Base-by-base conservation (phyloP, 1,140 invertebrate species). In the Goniozus legneri region DNA sequence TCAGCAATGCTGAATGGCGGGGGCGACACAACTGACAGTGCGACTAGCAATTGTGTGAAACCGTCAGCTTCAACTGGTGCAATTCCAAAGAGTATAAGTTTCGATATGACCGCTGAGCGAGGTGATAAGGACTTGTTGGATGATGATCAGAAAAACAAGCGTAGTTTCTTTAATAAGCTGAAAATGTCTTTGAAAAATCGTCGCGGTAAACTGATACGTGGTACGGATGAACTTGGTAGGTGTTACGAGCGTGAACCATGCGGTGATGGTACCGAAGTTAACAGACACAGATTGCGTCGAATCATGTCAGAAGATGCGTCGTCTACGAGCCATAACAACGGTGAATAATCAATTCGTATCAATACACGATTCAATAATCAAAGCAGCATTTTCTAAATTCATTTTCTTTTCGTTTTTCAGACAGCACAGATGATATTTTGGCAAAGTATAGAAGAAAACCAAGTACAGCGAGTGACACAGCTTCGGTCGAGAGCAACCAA, bases 391-490 rank as follows among this genome's bases (percentile, higher is more conserved):
- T 2, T 15, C 13, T 16, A 45, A 12, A 22, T 40, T 42, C 16
- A 42, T 51, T 35, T 45, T 57, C 45, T 53, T 34, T 22, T 42
- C 30, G 3, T 15, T 35, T 75, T 69, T 36, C 54, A 82, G 91
- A 92, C 71, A 84, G 83, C 30, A 84, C 88, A 10, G 94, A 97
- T 65, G 94, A 97, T 63, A 97, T 98, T 62, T 80, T 98, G 53
- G 93, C 91, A 18, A 97, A 97, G 66, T 98, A 98, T 71, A 79
- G 94, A 12, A 84, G 88, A 36, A 93, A 94, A 75, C 80, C 83
- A 1, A 85, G 83, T 54, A 77, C 78, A 18, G 73, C 79, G 15
- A 81, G 76, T 45, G 80, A 81, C 50, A 78, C 80, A 14, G 75
- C 74, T 3, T 69, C 69, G 1, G 59, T 72, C 1, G 71, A 75